Conservation (phyloP, 2,797 vertebrate species). For the Arnoldichthys spilopterus region DNA sequence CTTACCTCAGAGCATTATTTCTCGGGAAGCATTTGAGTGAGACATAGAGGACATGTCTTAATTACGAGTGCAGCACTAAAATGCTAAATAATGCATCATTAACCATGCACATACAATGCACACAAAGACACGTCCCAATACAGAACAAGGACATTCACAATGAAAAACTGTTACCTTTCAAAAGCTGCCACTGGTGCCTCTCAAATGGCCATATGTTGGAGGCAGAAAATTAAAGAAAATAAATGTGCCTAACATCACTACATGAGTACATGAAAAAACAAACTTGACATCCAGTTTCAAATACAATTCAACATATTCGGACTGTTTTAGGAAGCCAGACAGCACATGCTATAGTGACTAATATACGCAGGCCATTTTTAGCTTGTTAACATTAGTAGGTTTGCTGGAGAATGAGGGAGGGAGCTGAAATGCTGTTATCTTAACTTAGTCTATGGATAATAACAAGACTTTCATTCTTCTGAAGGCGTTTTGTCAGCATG, state of each 20-base stretch:
- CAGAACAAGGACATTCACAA: not conserved
- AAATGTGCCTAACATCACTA: constrained; percentile 27
- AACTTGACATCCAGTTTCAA: constrained; percentile 3
- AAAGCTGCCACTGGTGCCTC: not conserved
- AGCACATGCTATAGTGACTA: constrained; percentile 31
- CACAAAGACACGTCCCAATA: not conserved
- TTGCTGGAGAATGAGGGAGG: constrained; percentile 11
- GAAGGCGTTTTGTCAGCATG: constrained; percentile 7
- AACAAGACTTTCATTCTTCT: constrained; percentile 32
- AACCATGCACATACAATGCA: constrained; percentile 10
- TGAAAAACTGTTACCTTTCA: constrained; percentile 29
- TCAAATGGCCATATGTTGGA: not conserved
- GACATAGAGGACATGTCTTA: constrained; percentile 72
- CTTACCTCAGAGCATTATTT: constrained; percentile 86
- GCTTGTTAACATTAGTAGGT: constrained; percentile 30
- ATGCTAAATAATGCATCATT: not conserved
- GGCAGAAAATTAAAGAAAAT: constrained; percentile 28
- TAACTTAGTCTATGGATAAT: constrained; percentile 33
- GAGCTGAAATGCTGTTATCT: constrained; percentile 43
- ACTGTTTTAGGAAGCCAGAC: constrained; percentile 22
- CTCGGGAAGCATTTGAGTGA: constrained; percentile 82
- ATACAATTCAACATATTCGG: constrained; percentile 16
- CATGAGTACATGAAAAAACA: constrained; percentile 1
- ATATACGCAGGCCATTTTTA: constrained; percentile 32
- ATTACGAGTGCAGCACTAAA: constrained; percentile 1